Base-by-base conservation (phyloP, 1,140 invertebrate genomes). In the Drosophila grimshawi region DNA sequence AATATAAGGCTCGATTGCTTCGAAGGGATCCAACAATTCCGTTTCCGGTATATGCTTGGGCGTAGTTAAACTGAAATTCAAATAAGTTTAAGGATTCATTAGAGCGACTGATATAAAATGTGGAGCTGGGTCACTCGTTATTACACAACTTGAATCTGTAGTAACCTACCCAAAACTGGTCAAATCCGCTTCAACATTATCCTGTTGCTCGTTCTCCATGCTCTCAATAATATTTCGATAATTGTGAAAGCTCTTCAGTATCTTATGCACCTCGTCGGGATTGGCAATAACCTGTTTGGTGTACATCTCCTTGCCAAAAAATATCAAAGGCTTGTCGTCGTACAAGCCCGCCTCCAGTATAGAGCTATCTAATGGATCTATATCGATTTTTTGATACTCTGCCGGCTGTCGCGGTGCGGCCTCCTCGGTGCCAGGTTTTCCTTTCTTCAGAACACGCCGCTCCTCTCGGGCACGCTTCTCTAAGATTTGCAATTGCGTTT, bases 401-500 rank as follows among this genome's bases (percentile, higher is more conserved):
- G 82, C 66, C 27, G 88, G 91, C 48, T 92, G 82, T 55, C 78
- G 49, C 10, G 71, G 64, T 8, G 41, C 2, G 7, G 55, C 19
- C 3, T 81, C 48, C 11, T 75, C 27, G 77, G 78, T 83, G 89
- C 92, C 66, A 92, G 93, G 86, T 92, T 93, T 76, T 62, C 72
- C 10, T 79, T 91, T 61, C 69, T 89, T 65, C 76, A 89, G 51
- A 62, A 82, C 55, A 68, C 72, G 66, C 80, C 92, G 69, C 85
- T 93, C 77, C 49, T 72, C 75, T 51, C 90, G 81, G 59, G 71
- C 78, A 73, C 86, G 80, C 32, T 83, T 85, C 7, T 92, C 86
- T 11, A 92, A 62, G 37, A 94, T 81, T 86, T 93, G 73, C 69
- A 93, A 45, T 93, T 94, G 59, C 94, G 93, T 80, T 93, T 94